These are phyloP conservation scores for Rhagonycha fulva DNA, from an alignment of 2,888 invertebrate species.

Conservation along the genomic window DNA sequence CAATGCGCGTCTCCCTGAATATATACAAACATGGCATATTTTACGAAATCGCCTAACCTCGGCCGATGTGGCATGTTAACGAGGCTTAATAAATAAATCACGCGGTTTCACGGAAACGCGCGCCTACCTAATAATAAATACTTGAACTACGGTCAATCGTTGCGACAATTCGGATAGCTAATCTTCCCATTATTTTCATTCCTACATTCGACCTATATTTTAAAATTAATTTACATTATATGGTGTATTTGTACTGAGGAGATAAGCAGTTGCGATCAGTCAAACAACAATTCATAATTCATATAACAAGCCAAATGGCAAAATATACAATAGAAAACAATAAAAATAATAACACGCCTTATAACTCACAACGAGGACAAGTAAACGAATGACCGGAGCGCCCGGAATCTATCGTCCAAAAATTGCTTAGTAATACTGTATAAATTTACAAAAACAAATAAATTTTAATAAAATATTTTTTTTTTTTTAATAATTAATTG, in stretches of 20 bases:
- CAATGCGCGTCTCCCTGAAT: conserved; percentile 33
- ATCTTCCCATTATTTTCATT: conserved; percentile 36
- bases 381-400: conserved; percentile 27
- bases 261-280: conserved; percentile 54
- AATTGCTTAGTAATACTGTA: conserved; percentile 41
- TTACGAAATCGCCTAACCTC: conserved; percentile 40
- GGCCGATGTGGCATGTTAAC: conserved; percentile 29
- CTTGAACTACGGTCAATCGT: conserved; percentile 50
- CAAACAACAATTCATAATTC: conserved; percentile 54
- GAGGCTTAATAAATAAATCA: conserved; percentile 48
- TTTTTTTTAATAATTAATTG: neutral
- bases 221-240: conserved; percentile 48
- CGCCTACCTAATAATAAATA: conserved; percentile 48
- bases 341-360: conserved; percentile 51
- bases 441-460: neutral
- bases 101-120: conserved; percentile 52
- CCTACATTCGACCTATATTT: conserved; percentile 38
- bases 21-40: conserved; percentile 32
- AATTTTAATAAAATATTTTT: neutral
- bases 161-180: conserved; percentile 47
- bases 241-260: conserved; percentile 57
- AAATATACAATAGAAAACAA: conserved; percentile 48
- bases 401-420: conserved; percentile 49
- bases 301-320: conserved; percentile 54
- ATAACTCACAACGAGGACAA: conserved; percentile 48